Percentiles rank a stretch among this genome's conserved stretches.
Evolutionary conservation across 1,140 invertebrate genomes (phyloP).

Genomic region (Pygmarrhopalites habei): DNA sequence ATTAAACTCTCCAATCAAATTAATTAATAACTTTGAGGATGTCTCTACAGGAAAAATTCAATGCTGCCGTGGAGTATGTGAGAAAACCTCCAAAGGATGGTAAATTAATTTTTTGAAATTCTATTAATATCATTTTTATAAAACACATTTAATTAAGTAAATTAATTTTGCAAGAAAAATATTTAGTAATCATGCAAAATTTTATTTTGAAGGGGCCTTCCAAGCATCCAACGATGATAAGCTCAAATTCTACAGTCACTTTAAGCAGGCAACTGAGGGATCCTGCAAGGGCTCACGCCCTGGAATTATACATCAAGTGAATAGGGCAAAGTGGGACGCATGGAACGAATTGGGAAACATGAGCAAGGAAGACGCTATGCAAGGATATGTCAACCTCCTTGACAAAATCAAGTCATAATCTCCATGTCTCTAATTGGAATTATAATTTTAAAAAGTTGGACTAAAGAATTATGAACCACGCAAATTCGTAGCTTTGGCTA

Average conservation of each 20-base stretch:
- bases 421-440: too few relatives aligned
- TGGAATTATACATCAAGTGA: slow-evolving; percentile 83
- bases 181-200: too few relatives aligned
- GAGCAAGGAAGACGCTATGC: slow-evolving; percentile 77
- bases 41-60: slow-evolving; percentile 20
- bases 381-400: slow-evolving; percentile 75
- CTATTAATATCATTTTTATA: neutral
- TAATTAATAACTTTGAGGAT: slow-evolving; percentile 5
- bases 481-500: too few relatives aligned
- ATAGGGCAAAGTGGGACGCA: slow-evolving; percentile 80
- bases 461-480: too few relatives aligned
- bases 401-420: too few relatives aligned
- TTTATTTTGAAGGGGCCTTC: slow-evolving; percentile 82
- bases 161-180: slow-evolving; percentile 19
- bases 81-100: slow-evolving; percentile 29
- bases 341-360: slow-evolving; percentile 68
- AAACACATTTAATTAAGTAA: neutral
- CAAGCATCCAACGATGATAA: slow-evolving; percentile 89
- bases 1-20: too few relatives aligned
- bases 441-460: too few relatives aligned
- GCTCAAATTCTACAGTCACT: slow-evolving; percentile 88
- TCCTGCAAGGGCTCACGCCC: slow-evolving; percentile 69
- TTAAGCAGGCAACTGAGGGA: slow-evolving; percentile 89
- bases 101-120: slow-evolving; percentile 14
- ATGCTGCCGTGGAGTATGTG: slow-evolving; percentile 19